phyloP scores from a whole-genome alignment of 2,888 invertebrate genomes.

The Dendrolimus pini region DNA sequence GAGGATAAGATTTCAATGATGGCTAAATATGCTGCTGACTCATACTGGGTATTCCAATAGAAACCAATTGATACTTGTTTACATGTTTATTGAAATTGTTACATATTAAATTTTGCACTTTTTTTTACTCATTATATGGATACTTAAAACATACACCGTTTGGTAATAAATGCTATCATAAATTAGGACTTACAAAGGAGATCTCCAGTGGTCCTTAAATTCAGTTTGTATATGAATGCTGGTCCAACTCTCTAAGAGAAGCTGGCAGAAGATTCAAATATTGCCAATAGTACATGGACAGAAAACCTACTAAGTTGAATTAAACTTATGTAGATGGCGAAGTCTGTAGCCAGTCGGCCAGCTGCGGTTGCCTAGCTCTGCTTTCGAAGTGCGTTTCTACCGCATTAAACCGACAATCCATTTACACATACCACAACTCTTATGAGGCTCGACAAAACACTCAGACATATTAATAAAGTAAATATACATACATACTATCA shows the following conservation, averaged over 20 bases:
- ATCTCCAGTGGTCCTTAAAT: conserved; percentile 55
- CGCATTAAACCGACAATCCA: conserved; percentile 13
- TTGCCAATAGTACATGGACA: conserved; percentile 23
- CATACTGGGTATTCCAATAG: conserved; percentile 19
- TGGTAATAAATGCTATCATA: conserved; percentile 76
- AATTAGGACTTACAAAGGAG: conserved; percentile 54
- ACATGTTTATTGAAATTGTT: conserved; percentile 73
- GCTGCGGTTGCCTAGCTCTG: conserved; percentile 15
- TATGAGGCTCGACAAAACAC: conserved; percentile 43
- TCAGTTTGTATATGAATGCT: conserved; percentile 52
- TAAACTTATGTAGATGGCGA: conserved; percentile 25
- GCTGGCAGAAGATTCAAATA: conserved; percentile 6
- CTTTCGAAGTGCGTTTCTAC: background rate
- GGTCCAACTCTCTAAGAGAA: conserved; percentile 13
- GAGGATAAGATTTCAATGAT: background rate
- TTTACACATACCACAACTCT: conserved; percentile 26
- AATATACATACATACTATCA: conserved; percentile 71
- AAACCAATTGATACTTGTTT: conserved; percentile 62
- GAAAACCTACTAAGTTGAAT: conserved; percentile 23
- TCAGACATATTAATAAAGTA: conserved; percentile 53
- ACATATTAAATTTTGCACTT: conserved; percentile 76
- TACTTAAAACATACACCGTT: conserved; percentile 70
- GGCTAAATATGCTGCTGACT: background rate
- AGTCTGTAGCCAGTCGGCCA: conserved; percentile 24
- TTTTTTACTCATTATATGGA: conserved; percentile 57